phyloP scores from a whole-genome alignment of 2,888 invertebrate genomes.

The Orchestes rusci region DNA sequence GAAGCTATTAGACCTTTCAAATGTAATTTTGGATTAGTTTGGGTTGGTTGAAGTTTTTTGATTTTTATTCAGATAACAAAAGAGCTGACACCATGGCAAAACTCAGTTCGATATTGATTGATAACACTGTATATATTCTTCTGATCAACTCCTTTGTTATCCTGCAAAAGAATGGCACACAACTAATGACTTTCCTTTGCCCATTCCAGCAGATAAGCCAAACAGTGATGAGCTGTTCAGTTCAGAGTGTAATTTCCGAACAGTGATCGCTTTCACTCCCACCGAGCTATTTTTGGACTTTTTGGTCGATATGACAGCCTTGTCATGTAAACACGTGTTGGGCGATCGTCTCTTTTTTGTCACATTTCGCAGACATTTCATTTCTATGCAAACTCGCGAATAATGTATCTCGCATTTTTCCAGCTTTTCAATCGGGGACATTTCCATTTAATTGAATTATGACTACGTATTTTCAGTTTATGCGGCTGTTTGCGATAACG shows the following conservation, averaged over 20 bases:
- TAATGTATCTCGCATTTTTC: slow-evolving; percentile 32
- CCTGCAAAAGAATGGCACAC: too few species aligned
- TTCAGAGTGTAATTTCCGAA: slow-evolving; percentile 38
- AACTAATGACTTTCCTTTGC: too few species aligned
- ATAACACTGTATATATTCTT: too few species aligned
- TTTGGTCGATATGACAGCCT: slow-evolving; percentile 37
- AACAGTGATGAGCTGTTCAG: slow-evolving; percentile 31
- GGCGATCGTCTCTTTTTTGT: slow-evolving; percentile 27
- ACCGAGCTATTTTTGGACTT: slow-evolving; percentile 36
- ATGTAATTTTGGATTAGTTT: too few species aligned
- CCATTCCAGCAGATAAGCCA: slow-evolving; percentile 15
- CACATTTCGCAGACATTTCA: slow-evolving; percentile 33
- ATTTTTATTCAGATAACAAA: too few species aligned
- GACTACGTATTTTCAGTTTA: slow-evolving; percentile 32
- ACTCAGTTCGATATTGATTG: too few species aligned
- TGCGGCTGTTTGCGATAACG: slow-evolving; percentile 24
- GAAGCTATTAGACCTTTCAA: too few species aligned
- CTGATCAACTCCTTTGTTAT: too few species aligned
- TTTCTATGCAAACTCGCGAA: slow-evolving; percentile 30
- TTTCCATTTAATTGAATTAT: slow-evolving; percentile 35
- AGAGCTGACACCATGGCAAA: too few species aligned
- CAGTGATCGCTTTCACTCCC: slow-evolving; percentile 33
- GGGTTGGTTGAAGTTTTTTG: too few species aligned
- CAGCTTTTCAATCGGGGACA: slow-evolving; percentile 32
- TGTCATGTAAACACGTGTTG: slow-evolving; percentile 41